Evolutionary conservation across 2,797 vertebrate genomes (phyloP), one percentile per base, ranked within the genome.

Genomic region (Pogoniulus pusillus): DNA sequence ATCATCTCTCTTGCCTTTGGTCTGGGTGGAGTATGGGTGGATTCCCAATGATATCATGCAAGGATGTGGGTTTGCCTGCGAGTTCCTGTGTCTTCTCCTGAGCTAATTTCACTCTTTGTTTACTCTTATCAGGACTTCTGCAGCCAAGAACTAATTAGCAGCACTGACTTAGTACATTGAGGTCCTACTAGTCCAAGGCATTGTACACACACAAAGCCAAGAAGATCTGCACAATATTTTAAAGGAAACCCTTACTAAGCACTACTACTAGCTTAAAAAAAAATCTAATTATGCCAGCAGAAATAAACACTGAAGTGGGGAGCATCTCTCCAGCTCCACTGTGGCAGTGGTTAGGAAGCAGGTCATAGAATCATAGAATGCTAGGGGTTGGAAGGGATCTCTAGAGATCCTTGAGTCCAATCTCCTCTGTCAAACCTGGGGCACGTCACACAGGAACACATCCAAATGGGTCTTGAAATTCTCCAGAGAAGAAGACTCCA

Each of bases 131-230:
- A 94, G 89, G 81, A 59, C 47, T 54, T 91, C 89, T 41, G 81
- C 89, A 86, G 92, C 89, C 91, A 96, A 94, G 86, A 95, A 93
- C 87, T 94, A 92, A 92, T 94, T 94, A 95, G 87, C 88, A 66
- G 66, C 41, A 4, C 63, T 93, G 82, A 59, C 68, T 81, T 9
- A 72, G 82, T 64, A 64, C 78, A 8, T 16, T 12, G 5, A 49
- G 88, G 77, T 92, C 90, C 77, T 66, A 93, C 74, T 77, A 91
- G 93, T 91, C 93, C 87, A 84, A 85, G 84, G 78, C 75, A 80
- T 64, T 87, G 84, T 69, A 84, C 2, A 9, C 76, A 57, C 76
- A 80, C 66, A 78, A 74, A 94, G 82, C 91, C 89, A 87, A 94
- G 89, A 81, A 60, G 85, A 64, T 85, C 84, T 71, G 54, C 30